Evolutionary conservation across 1,140 invertebrate genomes (phyloP), one percentile per base, ranked within the genome.

Genomic region (Cotesia vestalis): DNA sequence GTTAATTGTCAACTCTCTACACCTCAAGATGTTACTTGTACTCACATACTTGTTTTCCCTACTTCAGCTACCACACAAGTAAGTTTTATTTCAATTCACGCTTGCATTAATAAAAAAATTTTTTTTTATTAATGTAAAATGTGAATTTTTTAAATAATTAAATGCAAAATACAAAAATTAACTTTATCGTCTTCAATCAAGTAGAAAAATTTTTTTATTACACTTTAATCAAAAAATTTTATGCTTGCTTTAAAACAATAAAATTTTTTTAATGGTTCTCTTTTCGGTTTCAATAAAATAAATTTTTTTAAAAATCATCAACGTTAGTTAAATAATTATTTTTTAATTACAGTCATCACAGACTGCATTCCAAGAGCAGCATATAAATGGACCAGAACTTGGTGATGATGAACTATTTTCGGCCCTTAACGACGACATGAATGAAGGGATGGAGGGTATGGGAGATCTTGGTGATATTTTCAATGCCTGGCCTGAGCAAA

Each of bases 21-120:
- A 61, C 95, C 95, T 4, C 92, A 97, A 78, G 97, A 99, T 88
- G 95, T 97, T 62, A 95, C 95, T 62, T 96, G 95, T 81, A 99
- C 98, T 62, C 98, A 99, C 85, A 99, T 99, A 76, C 91, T 99
- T 72, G 98, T 99, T 72, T 99, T 99, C 88, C 98, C 98, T 61
- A 99, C 96, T 6, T 98, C 96, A 69, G 96, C 98, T 36, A 97
- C 95, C 40, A 96, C 96, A 69, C 95, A 96, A 91, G 95, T 96
- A 88, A 80, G 78, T 75, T 55, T 67, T 20, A 53, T 75, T 34
- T 38, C 35, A 73, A 14, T 46, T 72, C 2, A 52, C 9, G 0
- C 60, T 55, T 8, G 51, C 34, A 66, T 55, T 60, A 66, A 55
- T 1, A 5, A 46, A 46, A 8, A 9, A 8, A 40, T 40, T 40